A percentile compares a stretch with the other conserved stretches of the same genome.
Evolutionary conservation across 2,888 invertebrate genomes (phyloP).

Genomic region (Lasioglossum marginatum): DNA sequence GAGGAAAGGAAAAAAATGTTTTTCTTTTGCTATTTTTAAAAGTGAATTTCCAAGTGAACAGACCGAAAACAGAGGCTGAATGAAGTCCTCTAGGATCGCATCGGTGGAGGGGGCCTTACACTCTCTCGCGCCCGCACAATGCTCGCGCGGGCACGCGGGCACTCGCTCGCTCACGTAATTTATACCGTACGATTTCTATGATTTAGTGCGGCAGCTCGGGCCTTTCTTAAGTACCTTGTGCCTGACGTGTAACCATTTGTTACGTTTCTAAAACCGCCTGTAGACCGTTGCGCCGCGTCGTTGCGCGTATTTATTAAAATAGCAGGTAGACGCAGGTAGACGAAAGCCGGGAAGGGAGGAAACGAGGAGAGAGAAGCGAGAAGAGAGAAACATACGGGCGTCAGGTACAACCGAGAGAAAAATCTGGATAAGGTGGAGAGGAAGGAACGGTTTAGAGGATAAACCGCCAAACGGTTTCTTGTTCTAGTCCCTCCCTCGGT

Average conservation of each 20-base stretch:
- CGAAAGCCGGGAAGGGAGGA: slow-evolving; percentile 13
- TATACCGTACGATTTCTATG: slow-evolving; percentile 63
- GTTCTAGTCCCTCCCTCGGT: slow-evolving; percentile 45
- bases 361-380: neutral
- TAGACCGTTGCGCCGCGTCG: slow-evolving; percentile 55
- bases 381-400: neutral
- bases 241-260: slow-evolving; percentile 63
- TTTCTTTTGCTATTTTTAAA: too few relatives aligned
- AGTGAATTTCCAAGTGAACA: neutral
- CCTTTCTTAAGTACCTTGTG: slow-evolving; percentile 61
- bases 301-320: slow-evolving; percentile 63
- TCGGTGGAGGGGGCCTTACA: neutral
- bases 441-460: neutral
- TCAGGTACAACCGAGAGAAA: slow-evolving; percentile 4
- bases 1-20: too few relatives aligned
- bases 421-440: neutral
- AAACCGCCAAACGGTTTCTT: slow-evolving; percentile 21
- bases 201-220: slow-evolving; percentile 62
- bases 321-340: slow-evolving; percentile 60
- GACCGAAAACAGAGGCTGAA: neutral
- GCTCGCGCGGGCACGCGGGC: slow-evolving; percentile 21
- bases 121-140: slow-evolving; percentile 1
- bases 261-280: slow-evolving; percentile 59
- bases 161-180: slow-evolving; percentile 46
- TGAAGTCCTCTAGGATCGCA: neutral